Conservation (phyloP, 2,113 vertebrate genomes). For the pig (Sus scrofa) region DNA sequence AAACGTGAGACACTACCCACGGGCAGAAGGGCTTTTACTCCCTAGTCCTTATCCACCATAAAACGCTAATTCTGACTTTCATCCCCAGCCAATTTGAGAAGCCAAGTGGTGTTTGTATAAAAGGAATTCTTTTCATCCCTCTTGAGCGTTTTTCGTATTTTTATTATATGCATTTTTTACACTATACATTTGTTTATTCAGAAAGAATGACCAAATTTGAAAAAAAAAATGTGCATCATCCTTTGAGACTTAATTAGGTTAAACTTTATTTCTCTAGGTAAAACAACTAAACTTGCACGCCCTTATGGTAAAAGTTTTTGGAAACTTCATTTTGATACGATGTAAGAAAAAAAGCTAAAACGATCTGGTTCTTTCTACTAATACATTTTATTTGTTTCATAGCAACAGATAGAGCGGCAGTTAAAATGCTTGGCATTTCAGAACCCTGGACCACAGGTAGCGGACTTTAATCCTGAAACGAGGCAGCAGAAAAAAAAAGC, state of each 20-base stretch:
- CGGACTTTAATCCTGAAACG: conserved; percentile 90
- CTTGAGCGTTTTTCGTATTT: background rate
- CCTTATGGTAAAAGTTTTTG: background rate
- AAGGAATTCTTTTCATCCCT: background rate
- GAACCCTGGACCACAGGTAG: conserved; percentile 90
- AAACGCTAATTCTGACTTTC: background rate
- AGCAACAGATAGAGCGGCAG: conserved; percentile 89
- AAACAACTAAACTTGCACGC: background rate
- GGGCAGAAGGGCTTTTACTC: background rate
- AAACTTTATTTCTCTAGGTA: background rate
- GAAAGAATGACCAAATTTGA: background rate
- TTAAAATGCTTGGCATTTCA: conserved; percentile 89
- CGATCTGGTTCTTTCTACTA: conserved; percentile 23
- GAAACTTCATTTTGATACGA: background rate
- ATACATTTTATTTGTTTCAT: conserved; percentile 67
- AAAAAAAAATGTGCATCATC: background rate
- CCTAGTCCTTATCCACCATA: background rate
- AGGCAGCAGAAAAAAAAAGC: conserved; percentile 89
- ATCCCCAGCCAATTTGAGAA: background rate
- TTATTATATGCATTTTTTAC: background rate
- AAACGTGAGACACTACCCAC: background rate
- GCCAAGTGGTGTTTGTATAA: background rate
- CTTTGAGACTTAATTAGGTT: conserved; percentile 23
- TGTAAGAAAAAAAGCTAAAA: conserved; percentile 24
- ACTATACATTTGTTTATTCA: conserved; percentile 14